Evolutionary conservation across 1,140 invertebrate species (phyloP).

Genomic region (Zaprionus capensis): DNA sequence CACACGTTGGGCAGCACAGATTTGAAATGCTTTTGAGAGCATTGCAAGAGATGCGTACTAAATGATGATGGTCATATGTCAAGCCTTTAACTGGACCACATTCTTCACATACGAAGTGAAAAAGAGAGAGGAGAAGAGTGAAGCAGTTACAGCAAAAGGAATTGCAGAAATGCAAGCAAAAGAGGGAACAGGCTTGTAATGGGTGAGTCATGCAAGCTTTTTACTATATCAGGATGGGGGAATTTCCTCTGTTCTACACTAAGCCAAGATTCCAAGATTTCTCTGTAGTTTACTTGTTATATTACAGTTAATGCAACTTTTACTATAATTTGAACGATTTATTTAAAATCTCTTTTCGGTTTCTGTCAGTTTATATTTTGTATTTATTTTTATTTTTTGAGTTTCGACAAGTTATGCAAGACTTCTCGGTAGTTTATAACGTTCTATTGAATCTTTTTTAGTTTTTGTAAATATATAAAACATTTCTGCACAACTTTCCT

Average conservation of each 20-base stretch:
- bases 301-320: too few relatives aligned
- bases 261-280: too few relatives aligned
- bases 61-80: conserved; percentile 71
- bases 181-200: not conserved
- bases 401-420: too few relatives aligned
- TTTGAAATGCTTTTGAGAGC: conserved; percentile 68
- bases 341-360: too few relatives aligned
- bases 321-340: too few relatives aligned
- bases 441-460: too few relatives aligned
- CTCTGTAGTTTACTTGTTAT: too few relatives aligned
- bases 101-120: not conserved
- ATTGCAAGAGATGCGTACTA: conserved; percentile 49
- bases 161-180: not conserved
- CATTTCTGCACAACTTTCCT: not conserved
- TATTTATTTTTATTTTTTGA: too few relatives aligned
- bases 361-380: too few relatives aligned
- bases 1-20: conserved; percentile 24
- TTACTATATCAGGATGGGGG: not conserved
- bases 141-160: not conserved
- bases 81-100: conserved; percentile 59
- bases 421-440: too few relatives aligned
- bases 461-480: not conserved
- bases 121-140: conserved; percentile 2
- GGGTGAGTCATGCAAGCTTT: not conserved
- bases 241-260: not conserved